Evolutionary conservation across 37 sponge, comb jelly and placozoan species (phyloP).

Genomic region (Theonella swinhoei): DNA sequence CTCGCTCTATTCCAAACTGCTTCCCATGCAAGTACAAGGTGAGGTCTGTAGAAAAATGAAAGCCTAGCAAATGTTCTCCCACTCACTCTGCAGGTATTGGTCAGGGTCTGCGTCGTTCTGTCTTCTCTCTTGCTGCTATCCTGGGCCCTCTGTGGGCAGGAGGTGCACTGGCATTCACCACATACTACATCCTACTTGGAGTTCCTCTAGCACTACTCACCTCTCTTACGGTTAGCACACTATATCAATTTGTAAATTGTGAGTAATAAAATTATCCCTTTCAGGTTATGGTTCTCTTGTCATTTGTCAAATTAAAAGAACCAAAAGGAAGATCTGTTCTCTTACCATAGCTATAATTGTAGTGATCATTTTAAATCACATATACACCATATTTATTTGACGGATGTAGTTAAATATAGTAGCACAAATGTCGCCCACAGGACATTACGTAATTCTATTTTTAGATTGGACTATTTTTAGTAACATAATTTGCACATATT

Average conservation of each 20-base stretch:
- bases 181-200: slow-evolving; percentile 38
- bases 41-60: background rate
- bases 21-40: slow-evolving; percentile 75
- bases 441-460: too few species aligned
- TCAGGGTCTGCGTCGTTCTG: slow-evolving; percentile 86
- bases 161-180: slow-evolving; percentile 16
- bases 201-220: slow-evolving; percentile 41
- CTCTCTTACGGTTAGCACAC: slow-evolving; percentile 35
- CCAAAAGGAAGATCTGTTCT: background rate
- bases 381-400: too few species aligned
- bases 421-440: too few species aligned
- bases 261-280: background rate
- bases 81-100: slow-evolving; percentile 80
- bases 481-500: too few species aligned
- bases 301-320: slow-evolving; percentile 1
- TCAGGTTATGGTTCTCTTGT: background rate
- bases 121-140: slow-evolving; percentile 77
- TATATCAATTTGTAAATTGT: background rate
- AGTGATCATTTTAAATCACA: too few species aligned
- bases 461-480: too few species aligned
- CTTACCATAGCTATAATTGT: background rate
- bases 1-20: slow-evolving; percentile 83
- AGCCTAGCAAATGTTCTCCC: background rate
- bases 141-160: slow-evolving; percentile 92
- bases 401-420: too few species aligned